Percentiles rank a stretch among this genome's conserved stretches.
phyloP scores from a whole-genome alignment of 2,797 vertebrate genomes.

The Podarcis siculus region DNA sequence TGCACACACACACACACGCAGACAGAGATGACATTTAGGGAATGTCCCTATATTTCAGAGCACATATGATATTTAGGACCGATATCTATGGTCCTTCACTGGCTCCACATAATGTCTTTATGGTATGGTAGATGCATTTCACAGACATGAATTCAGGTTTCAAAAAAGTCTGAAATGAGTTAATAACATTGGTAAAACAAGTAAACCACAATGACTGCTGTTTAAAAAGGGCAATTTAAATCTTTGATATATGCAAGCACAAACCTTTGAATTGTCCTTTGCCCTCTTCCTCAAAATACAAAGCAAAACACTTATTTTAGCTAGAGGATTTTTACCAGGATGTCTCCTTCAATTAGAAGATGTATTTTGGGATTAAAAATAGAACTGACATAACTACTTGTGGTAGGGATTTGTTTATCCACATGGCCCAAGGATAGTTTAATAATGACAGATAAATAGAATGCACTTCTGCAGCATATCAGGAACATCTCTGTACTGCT shows the following conservation, averaged over 20 bases:
- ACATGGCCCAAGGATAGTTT: not conserved
- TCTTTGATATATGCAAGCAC: not conserved
- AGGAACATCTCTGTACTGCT: not conserved
- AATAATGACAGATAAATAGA: not conserved
- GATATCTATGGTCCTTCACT: not conserved
- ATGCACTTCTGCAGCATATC: not conserved
- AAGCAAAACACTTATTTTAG: not conserved
- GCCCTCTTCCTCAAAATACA: not conserved
- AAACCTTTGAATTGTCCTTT: not conserved
- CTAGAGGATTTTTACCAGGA: not conserved
- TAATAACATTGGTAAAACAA: not conserved
- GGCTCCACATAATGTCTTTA: not conserved
- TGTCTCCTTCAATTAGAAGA: slow-evolving; percentile 7
- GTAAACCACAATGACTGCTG: not conserved
- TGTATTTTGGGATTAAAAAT: not conserved
- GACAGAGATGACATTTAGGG: not conserved
- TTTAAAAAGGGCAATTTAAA: not conserved
- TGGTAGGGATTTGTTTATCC: slow-evolving; percentile 1
- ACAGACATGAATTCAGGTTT: not conserved
- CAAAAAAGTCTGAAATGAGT: not conserved
- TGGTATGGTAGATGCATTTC: not conserved
- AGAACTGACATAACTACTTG: slow-evolving; percentile 6
- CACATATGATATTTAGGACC: not conserved
- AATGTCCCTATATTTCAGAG: not conserved
- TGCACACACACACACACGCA: no score